Evolutionary conservation across 2,797 vertebrate genomes (phyloP).

Genomic region (Ataeniobius toweri): DNA sequence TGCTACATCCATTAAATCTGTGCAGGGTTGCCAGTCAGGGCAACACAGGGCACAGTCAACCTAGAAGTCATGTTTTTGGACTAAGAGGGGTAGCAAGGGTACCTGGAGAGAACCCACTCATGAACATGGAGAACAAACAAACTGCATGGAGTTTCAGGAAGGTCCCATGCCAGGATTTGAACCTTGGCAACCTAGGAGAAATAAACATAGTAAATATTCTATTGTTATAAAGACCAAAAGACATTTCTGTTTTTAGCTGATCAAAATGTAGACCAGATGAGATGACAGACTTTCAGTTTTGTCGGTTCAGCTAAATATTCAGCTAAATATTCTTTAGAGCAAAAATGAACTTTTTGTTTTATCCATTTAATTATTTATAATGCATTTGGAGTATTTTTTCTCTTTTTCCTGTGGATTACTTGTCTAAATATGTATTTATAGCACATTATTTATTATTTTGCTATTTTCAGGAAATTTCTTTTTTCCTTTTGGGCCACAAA

Average conservation of each 20-base stretch:
- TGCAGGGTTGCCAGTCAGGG: no score
- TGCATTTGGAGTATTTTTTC: neutral
- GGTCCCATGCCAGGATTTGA: neutral
- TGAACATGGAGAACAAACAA: neutral
- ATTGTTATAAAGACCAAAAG: neutral
- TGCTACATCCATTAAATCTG: no score
- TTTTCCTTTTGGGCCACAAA: neutral
- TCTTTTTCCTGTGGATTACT: neutral
- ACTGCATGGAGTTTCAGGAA: neutral
- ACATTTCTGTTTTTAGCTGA: neutral
- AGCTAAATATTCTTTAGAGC: neutral
- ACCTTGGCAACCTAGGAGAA: neutral
- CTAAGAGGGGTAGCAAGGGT: neutral
- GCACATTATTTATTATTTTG: neutral
- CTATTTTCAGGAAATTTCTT: neutral
- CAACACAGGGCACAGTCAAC: no score
- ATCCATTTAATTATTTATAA: neutral
- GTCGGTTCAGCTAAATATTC: neutral
- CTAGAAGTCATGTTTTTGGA: no score
- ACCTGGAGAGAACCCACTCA: neutral
- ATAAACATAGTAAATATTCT: neutral
- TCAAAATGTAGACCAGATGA: neutral
- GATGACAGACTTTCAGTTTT: neutral
- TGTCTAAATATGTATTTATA: neutral
- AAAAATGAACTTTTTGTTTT: neutral